A percentile compares a stretch with the other conserved stretches of the same genome.
These are phyloP conservation scores for Diadromus collaris DNA, from an alignment of 2,888 invertebrate species.

Conservation along the genomic window DNA sequence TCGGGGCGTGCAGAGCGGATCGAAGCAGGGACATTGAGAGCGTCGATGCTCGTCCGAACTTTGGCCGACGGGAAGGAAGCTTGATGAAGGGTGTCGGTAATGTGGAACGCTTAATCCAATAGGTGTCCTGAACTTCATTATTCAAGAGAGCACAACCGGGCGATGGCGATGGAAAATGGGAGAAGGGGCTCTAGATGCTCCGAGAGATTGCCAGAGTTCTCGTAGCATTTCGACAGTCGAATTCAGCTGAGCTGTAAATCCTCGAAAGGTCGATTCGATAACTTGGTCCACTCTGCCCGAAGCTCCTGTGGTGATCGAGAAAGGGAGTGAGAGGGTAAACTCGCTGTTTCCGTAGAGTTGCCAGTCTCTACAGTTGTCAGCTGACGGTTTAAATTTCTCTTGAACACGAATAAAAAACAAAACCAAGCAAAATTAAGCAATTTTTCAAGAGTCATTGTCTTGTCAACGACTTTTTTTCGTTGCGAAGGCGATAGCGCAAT, in stretches of 20 bases:
- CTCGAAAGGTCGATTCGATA: constrained; percentile 51
- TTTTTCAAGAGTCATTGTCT: not conserved
- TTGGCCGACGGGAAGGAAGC: constrained; percentile 52
- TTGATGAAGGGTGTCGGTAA: constrained; percentile 60
- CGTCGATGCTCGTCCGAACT: constrained; percentile 43
- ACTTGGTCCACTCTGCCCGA: constrained; percentile 40
- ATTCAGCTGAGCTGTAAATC: constrained; percentile 55
- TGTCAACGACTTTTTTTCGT: too few relatives aligned
- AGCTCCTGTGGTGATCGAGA: constrained; percentile 9
- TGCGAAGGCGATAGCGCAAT: too few relatives aligned
- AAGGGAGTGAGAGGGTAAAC: constrained; percentile 1
- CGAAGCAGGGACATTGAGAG: constrained; percentile 30
- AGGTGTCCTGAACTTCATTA: constrained; percentile 69
- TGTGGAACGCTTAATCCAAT: constrained; percentile 69
- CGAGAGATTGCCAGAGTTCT: constrained; percentile 38
- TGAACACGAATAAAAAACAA: not conserved
- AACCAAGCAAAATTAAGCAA: not conserved
- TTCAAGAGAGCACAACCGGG: constrained; percentile 63
- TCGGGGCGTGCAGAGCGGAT: constrained; percentile 8
- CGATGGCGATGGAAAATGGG: constrained; percentile 12
- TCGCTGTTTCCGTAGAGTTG: constrained; percentile 11
- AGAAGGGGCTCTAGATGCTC: constrained; percentile 20
- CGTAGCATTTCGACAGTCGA: constrained; percentile 51
- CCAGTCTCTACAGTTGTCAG: constrained; percentile 16
- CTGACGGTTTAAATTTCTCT: constrained; percentile 27